Percentiles rank a stretch among this genome's conserved stretches.
phyloP scores from a whole-genome alignment of 2,113 vertebrate species.

The Urocolius indicus region DNA sequence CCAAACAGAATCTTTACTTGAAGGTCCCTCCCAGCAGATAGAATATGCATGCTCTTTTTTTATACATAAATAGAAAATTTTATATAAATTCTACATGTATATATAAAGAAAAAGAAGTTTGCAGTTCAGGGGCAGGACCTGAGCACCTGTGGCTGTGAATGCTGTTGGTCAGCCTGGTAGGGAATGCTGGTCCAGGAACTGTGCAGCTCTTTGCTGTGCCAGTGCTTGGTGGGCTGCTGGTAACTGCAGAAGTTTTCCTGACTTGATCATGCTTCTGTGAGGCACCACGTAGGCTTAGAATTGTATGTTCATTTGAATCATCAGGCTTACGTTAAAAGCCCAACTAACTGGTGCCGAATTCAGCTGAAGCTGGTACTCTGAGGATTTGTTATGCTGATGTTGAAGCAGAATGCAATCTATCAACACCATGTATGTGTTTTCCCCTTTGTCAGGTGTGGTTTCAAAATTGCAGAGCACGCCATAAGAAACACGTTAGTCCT shows the following conservation, averaged over 20 bases:
- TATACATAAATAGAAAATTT: not conserved
- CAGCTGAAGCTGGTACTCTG: not conserved
- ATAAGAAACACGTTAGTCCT: constrained; percentile 94
- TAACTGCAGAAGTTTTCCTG: not conserved
- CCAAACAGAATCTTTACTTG: not conserved
- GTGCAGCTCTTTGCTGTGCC: accelerated
- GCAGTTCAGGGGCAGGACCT: not conserved
- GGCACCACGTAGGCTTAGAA: not conserved
- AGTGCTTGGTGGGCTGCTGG: too few relatives aligned
- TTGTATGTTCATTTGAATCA: not conserved
- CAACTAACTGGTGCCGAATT: not conserved
- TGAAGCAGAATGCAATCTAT: not conserved
- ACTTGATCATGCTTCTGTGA: accelerated
- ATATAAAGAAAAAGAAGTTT: not conserved
- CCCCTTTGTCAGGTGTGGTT: constrained; percentile 89
- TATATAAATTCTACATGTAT: not conserved
- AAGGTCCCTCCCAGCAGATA: not conserved
- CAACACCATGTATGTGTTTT: not conserved
- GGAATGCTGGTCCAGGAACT: accelerated
- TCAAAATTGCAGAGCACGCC: constrained; percentile 95
- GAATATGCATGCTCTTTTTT: not conserved
- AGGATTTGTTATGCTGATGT: not conserved
- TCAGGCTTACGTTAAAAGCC: not conserved
- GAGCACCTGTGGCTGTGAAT: not conserved
- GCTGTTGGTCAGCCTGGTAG: not conserved